phyloP scores from a whole-genome alignment of 1,140 invertebrate genomes.

The Heliconius nattereri region DNA sequence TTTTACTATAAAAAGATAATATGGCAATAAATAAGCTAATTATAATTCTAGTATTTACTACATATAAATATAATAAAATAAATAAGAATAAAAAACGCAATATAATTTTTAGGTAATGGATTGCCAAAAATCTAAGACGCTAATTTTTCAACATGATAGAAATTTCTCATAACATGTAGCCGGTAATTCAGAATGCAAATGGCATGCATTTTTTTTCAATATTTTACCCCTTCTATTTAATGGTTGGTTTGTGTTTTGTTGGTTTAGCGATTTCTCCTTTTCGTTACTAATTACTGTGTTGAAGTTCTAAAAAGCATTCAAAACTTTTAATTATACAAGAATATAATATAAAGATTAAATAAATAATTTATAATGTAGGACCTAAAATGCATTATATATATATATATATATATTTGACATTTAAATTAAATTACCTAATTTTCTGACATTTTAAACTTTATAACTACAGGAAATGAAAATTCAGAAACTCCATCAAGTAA shows the following conservation, averaged over 20 bases:
- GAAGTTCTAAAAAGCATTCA: too few species aligned
- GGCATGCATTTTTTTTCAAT: not conserved
- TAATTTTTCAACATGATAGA: not conserved
- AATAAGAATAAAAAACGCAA: not conserved
- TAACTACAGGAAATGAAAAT: conserved; percentile 40
- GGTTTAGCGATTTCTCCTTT: not conserved
- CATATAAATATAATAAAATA: not conserved
- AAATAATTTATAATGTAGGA: too few species aligned
- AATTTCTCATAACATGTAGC: not conserved
- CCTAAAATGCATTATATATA: too few species aligned
- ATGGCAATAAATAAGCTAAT: not conserved
- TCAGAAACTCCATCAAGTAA: conserved; percentile 54
- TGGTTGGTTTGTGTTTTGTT: not conserved
- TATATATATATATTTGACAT: too few species aligned
- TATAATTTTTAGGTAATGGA: not conserved
- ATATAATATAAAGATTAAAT: too few species aligned
- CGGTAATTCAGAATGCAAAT: not conserved
- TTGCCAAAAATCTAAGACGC: conserved; percentile 2
- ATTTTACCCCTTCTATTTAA: not conserved
- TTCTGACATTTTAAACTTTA: too few species aligned
- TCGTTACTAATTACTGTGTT: not conserved
- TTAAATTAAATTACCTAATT: too few species aligned
- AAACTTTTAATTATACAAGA: too few species aligned
- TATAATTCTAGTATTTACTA: not conserved
- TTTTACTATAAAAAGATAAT: too few species aligned